Evolutionary conservation across 2,113 vertebrate species (phyloP).

Genomic region (Cariama cristata): DNA sequence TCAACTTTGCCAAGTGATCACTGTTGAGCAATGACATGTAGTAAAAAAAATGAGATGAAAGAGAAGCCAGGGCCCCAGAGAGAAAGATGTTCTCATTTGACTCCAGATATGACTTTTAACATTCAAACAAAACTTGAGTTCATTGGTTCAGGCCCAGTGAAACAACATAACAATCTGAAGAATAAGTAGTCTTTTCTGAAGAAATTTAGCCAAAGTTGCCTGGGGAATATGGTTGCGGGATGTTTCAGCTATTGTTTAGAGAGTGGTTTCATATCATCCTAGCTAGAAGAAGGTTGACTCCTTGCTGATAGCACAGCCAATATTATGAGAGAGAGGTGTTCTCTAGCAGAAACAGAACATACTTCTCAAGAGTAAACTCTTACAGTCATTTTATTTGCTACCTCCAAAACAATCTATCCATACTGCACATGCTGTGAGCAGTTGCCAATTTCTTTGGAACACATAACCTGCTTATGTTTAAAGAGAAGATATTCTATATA

Average conservation of each 20-base stretch:
- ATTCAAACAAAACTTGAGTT: background rate
- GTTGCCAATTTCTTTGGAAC: background rate
- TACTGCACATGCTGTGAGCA: background rate
- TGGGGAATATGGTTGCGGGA: background rate
- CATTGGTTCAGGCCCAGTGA: background rate
- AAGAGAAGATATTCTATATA: background rate
- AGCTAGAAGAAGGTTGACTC: background rate
- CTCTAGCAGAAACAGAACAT: background rate
- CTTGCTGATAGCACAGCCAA: background rate
- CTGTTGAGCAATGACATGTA: background rate
- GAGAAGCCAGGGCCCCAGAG: background rate
- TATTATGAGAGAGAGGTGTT: background rate
- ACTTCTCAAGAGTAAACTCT: background rate
- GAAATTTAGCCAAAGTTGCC: background rate
- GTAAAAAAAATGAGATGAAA: background rate
- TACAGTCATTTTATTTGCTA: background rate
- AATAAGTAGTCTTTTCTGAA: background rate
- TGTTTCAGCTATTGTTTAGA: background rate
- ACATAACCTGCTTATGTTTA: background rate
- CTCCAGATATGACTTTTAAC: background rate
- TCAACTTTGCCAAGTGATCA: background rate
- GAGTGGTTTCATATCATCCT: background rate
- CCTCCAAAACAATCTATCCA: background rate
- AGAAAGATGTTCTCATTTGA: background rate
- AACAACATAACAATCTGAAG: background rate